These are phyloP conservation scores for Cydia amplana DNA, from an alignment of 1,140 invertebrate species.

Conservation along the genomic window DNA sequence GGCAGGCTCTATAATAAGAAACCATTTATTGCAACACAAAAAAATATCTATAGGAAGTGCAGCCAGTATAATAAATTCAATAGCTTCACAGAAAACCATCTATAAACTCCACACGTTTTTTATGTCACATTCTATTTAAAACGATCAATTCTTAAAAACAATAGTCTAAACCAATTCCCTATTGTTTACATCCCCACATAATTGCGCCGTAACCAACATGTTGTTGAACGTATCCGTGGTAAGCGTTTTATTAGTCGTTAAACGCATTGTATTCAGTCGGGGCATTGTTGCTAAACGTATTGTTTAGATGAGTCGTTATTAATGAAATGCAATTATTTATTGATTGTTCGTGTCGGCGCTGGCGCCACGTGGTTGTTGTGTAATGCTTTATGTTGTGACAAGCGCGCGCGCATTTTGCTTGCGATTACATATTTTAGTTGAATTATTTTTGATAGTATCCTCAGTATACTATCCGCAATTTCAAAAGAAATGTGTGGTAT, in stretches of 20 bases:
- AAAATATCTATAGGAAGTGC: neutral
- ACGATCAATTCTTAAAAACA: neutral
- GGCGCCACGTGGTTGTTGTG: conserved; percentile 6
- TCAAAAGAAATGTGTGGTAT: no score
- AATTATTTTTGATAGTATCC: no score
- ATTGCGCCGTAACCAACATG: neutral
- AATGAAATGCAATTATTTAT: conserved; percentile 28
- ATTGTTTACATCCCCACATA: conserved; percentile 1
- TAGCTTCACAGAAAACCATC: neutral
- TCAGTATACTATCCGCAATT: no score
- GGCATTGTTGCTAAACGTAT: neutral
- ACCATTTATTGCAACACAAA: no score
- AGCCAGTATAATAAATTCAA: neutral
- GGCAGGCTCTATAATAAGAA: no score
- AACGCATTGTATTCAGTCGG: neutral
- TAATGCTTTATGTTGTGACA: neutral
- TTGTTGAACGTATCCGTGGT: neutral
- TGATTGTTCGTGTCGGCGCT: neutral
- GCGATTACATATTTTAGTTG: neutral
- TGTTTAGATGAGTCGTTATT: conserved; percentile 27
- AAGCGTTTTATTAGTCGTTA: conserved; percentile 10
- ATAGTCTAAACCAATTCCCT: neutral
- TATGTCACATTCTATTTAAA: neutral
- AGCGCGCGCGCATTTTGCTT: neutral
- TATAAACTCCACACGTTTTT: neutral